A percentile compares a stretch with the other conserved stretches of the same genome.
Conservation (phyloP, 2,888 invertebrate species). For the Amphimallon solstitiale region DNA sequence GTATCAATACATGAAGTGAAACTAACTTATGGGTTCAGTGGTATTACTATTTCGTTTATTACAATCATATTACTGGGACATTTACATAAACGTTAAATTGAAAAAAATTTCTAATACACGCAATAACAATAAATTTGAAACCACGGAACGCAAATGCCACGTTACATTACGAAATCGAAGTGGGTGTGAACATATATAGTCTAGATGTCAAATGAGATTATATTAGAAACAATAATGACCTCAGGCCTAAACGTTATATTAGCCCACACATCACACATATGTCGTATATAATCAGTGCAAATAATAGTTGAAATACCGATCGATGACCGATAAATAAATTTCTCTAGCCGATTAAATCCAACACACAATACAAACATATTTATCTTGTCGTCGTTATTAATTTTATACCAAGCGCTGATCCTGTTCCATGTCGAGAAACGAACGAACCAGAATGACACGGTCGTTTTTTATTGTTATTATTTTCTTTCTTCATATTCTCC, state of each 20-base stretch:
- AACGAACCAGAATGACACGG: slow-evolving; percentile 42
- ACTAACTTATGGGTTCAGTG: too few relatives aligned
- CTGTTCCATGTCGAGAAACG: slow-evolving; percentile 21
- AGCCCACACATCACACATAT: slow-evolving; percentile 10
- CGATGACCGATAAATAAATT: slow-evolving; percentile 12
- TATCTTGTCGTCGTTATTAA: slow-evolving; percentile 25
- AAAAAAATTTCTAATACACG: slow-evolving; percentile 10
- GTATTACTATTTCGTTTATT: too few relatives aligned
- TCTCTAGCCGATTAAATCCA: neutral
- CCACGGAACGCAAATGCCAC: neutral
- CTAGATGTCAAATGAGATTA: slow-evolving; percentile 4
- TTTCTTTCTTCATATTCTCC: slow-evolving; percentile 27
- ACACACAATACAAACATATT: slow-evolving; percentile 1
- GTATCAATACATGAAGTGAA: too few relatives aligned
- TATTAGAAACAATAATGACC: slow-evolving; percentile 18
- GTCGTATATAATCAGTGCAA: slow-evolving; percentile 7
- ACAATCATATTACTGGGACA: neutral
- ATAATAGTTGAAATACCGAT: slow-evolving; percentile 14
- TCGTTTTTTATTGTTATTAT: slow-evolving; percentile 37
- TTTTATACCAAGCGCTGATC: slow-evolving; percentile 24
- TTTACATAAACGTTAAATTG: slow-evolving; percentile 17
- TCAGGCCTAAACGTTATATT: slow-evolving; percentile 1
- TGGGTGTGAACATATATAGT: slow-evolving; percentile 10
- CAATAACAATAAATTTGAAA: slow-evolving; percentile 6
- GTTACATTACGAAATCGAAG: slow-evolving; percentile 11